Conservation (phyloP, 2,888 invertebrate species). For the Heliothis peltigera region DNA sequence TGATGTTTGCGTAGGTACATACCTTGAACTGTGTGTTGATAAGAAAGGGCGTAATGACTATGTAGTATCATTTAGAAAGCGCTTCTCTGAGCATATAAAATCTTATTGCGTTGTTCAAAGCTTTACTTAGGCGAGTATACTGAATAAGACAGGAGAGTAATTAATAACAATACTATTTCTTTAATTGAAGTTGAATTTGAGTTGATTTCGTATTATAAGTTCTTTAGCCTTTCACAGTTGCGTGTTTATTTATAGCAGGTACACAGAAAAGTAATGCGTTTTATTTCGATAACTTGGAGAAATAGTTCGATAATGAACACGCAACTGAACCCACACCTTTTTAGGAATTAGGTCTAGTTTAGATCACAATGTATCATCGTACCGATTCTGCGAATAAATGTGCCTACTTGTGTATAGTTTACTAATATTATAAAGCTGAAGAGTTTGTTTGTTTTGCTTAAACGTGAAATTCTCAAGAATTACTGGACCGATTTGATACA, state of each 20-base stretch:
- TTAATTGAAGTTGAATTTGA: conserved; percentile 24
- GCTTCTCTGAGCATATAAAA: background rate
- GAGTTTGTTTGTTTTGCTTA: no score
- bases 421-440: no score
- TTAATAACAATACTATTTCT: conserved; percentile 4
- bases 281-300: conserved; percentile 60
- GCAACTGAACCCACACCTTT: conserved; percentile 58
- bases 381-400: background rate
- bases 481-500: no score
- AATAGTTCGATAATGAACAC: conserved; percentile 60
- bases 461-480: no score
- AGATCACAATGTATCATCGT: background rate
- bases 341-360: conserved; percentile 4
- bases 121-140: background rate
- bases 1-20: background rate
- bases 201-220: conserved; percentile 35
- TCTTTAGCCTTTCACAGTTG: conserved; percentile 53
- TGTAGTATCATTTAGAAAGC: background rate
- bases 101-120: background rate
- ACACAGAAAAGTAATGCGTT: conserved; percentile 59
- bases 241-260: conserved; percentile 65
- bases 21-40: conserved; percentile 14
- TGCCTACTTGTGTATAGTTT: background rate
- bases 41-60: background rate
- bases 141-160: background rate